Percentiles rank a stretch among this genome's conserved stretches.
Evolutionary conservation across 2,888 invertebrate genomes (phyloP).

Genomic region (Trissoscelio sp.): DNA sequence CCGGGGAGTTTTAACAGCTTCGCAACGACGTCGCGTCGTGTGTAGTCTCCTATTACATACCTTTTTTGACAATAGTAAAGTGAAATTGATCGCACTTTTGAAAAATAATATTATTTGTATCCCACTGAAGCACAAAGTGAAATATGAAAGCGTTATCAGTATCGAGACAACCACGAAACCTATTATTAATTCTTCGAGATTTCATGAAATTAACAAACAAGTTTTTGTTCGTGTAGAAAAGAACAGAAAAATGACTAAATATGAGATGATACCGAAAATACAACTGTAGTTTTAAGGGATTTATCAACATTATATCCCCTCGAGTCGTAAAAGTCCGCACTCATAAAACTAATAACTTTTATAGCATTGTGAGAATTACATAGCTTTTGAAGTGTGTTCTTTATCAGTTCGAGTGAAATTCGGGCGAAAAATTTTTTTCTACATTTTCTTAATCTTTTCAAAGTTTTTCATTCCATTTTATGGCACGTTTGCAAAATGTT

Average conservation of each 20-base stretch:
- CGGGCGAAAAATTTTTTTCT: conserved; percentile 7
- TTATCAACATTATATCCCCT: conserved; percentile 25
- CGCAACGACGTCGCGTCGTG: neutral
- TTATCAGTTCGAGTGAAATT: conserved; percentile 24
- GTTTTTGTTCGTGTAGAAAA: neutral
- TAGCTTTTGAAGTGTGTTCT: conserved; percentile 28
- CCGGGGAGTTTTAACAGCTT: conserved; percentile 18
- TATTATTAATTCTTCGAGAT: too few species aligned
- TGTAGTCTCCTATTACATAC: neutral
- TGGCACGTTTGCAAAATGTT: neutral
- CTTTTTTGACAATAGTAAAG: neutral
- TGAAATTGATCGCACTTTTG: neutral
- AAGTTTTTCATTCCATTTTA: conserved; percentile 7
- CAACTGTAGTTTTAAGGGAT: conserved; percentile 27
- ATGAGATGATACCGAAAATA: conserved; percentile 6
- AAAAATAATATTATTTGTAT: too few species aligned
- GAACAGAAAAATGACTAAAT: conserved; percentile 13
- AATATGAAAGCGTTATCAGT: too few species aligned
- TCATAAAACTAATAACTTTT: conserved; percentile 38
- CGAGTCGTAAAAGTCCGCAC: conserved; percentile 24
- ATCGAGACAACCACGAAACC: too few species aligned
- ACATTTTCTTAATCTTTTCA: conserved; percentile 13
- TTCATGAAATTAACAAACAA: neutral
- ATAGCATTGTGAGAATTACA: conserved; percentile 33
- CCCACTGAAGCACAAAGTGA: too few species aligned